Evolutionary conservation across 2,113 vertebrate species (phyloP).

Genomic region (Tachysurus fulvidraco): DNA sequence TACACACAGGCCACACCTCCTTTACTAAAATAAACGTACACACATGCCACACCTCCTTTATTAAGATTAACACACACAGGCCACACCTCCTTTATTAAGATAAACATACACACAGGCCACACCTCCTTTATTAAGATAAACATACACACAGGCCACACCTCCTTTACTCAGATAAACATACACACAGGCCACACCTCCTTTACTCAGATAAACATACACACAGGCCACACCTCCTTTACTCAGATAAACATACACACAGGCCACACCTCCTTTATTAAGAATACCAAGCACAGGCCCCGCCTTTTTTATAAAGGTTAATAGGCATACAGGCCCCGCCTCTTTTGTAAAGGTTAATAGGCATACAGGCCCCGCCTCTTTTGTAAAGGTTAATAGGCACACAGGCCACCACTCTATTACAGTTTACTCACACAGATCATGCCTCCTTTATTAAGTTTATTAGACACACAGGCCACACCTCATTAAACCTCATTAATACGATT

Average conservation of each 20-base stretch:
- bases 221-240: neutral
- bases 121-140: neutral
- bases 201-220: neutral
- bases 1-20: neutral
- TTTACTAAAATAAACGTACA: neutral
- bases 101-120: neutral
- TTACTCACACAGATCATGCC: neutral
- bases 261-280: neutral
- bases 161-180: neutral
- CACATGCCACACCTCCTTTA: neutral
- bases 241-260: neutral
- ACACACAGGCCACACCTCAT: neutral
- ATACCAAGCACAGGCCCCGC: neutral
- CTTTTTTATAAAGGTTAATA: neutral
- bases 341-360: neutral
- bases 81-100: neutral
- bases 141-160: neutral
- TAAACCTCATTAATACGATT: no score
- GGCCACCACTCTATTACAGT: no score
- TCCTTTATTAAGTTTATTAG: neutral
- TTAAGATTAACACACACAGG: neutral
- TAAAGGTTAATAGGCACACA: neutral
- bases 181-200: neutral
- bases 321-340: neutral
- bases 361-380: neutral